phyloP scores from a whole-genome alignment of 2,797 vertebrate genomes.

The Furcifer pardalis region DNA sequence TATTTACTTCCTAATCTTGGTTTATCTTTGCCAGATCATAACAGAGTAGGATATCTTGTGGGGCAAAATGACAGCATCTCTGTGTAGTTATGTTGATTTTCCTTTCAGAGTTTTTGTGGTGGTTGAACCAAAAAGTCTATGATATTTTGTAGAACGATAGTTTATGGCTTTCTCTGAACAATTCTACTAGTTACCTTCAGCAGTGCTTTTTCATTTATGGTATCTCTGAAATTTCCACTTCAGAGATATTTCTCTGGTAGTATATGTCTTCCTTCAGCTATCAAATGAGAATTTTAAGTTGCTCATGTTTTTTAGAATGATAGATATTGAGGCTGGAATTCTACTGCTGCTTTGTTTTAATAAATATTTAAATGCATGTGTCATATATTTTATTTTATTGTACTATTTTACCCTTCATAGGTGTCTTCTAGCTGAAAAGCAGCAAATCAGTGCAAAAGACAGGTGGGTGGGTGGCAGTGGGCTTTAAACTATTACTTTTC shows the following conservation, averaged over 20 bases:
- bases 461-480: background rate
- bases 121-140: background rate
- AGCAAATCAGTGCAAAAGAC: background rate
- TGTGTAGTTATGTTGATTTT: background rate
- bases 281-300: background rate
- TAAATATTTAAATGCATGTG: background rate
- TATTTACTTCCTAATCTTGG: background rate
- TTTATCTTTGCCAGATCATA: background rate
- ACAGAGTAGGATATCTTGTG: no score
- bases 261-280: background rate
- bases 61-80: no score
- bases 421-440: background rate
- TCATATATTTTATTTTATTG: background rate
- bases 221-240: background rate
- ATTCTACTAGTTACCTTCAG: background rate
- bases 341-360: background rate
- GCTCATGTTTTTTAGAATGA: background rate
- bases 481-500: conserved; percentile 1
- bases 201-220: background rate
- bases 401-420: background rate
- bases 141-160: no score
- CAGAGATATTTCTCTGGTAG: background rate
- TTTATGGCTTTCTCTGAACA: background rate
- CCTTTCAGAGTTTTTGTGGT: background rate
- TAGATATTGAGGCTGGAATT: background rate